phyloP scores from a whole-genome alignment of 2,113 vertebrate species.

The Salvelinus alpinus region DNA sequence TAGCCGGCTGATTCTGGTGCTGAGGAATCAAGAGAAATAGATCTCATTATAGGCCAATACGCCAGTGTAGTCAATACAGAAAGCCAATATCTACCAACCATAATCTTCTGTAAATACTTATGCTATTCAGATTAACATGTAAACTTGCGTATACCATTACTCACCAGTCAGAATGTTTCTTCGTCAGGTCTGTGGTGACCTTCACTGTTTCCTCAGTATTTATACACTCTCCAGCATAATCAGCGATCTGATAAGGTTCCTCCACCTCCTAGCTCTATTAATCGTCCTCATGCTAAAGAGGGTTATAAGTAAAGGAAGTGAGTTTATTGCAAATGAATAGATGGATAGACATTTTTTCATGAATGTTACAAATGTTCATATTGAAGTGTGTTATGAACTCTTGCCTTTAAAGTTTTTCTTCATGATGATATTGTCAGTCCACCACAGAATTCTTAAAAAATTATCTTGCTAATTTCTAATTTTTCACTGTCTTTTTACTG shows the following conservation, averaged over 20 bases:
- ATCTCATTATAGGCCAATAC: not conserved
- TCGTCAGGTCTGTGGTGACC: slow-evolving; percentile 40
- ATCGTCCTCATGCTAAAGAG: not conserved
- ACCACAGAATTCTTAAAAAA: not conserved
- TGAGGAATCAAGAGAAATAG: not conserved
- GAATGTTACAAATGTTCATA: not conserved
- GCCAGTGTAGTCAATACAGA: not conserved
- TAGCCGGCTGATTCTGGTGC: not conserved
- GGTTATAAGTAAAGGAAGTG: not conserved
- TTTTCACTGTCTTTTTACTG: no score
- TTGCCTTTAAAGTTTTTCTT: not conserved
- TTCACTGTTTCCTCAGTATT: slow-evolving; percentile 51
- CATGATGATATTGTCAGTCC: not conserved
- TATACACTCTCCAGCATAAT: slow-evolving; percentile 41
- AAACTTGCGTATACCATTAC: not conserved
- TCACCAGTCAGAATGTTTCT: slow-evolving; percentile 22
- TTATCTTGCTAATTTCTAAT: not conserved
- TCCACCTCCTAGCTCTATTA: slow-evolving; percentile 12
- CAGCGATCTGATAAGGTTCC: slow-evolving; percentile 50
- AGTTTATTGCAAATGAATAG: not conserved
- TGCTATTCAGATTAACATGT: not conserved
- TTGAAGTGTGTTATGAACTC: not conserved
- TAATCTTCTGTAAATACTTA: not conserved
- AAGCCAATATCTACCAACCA: no score
- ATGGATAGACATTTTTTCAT: not conserved